phyloP scores from a whole-genome alignment of 2,797 vertebrate species.

The Epinephelus malabaricus region DNA sequence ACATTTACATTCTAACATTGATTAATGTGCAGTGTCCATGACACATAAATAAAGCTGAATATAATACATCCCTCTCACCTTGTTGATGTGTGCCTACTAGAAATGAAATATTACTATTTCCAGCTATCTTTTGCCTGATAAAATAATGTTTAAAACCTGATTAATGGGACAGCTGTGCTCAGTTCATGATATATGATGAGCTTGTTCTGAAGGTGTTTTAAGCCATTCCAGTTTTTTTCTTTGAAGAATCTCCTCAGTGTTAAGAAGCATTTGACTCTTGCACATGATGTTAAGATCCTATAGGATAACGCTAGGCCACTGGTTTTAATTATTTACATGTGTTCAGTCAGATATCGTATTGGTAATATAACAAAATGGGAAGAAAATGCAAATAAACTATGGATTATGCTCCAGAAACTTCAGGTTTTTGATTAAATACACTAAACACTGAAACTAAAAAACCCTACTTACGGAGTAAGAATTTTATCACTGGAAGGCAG shows the following conservation, averaged over 20 bases:
- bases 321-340: not conserved
- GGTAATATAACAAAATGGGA: not conserved
- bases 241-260: not conserved
- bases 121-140: conserved; percentile 15
- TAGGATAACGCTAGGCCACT: not conserved
- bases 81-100: conserved; percentile 10
- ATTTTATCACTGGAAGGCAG: conserved; percentile 1
- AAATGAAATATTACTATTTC: conserved; percentile 33
- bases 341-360: not conserved
- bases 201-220: not conserved
- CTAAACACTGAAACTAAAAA: conserved; percentile 1
- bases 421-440: conserved; percentile 9
- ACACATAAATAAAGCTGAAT: conserved; percentile 47
- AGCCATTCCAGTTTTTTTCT: not conserved
- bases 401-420: not conserved
- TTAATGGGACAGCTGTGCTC: conserved; percentile 29
- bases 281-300: not conserved
- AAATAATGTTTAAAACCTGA: conserved; percentile 33
- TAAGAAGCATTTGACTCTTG: not conserved
- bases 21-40: conserved; percentile 51
- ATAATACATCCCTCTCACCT: conserved; percentile 21
- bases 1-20: conserved; percentile 43
- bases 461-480: not conserved
- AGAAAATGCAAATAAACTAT: conserved; percentile 18
- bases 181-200: conserved; percentile 9